Evolutionary conservation across 2,797 vertebrate species (phyloP).

Genomic region (Carapus acus): DNA sequence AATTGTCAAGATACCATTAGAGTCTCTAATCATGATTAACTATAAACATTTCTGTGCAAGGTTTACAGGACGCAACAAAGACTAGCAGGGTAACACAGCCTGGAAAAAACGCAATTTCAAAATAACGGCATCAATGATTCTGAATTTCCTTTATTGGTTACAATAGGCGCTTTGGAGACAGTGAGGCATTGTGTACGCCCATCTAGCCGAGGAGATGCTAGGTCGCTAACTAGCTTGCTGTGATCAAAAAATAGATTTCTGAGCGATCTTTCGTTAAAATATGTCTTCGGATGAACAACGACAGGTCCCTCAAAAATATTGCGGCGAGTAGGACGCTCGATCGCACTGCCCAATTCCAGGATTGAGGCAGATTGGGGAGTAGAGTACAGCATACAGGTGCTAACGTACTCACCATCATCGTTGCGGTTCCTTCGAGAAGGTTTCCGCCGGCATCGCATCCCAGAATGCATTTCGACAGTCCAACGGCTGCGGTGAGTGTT

Average conservation of each 20-base stretch:
- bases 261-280: constrained; percentile 17
- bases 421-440: constrained; percentile 71
- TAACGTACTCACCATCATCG: constrained; percentile 77
- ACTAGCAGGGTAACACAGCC: too few relatives aligned
- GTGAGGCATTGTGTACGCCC: constrained; percentile 56
- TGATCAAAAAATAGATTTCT: constrained; percentile 11
- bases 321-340: accelerated
- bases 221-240: constrained; percentile 43
- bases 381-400: constrained; percentile 4
- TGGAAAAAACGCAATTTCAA: too few relatives aligned
- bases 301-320: accelerated
- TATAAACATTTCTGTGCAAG: too few relatives aligned
- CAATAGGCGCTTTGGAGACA: constrained; percentile 4
- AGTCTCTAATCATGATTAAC: too few relatives aligned
- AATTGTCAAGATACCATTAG: too few relatives aligned
- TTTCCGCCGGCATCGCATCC: constrained; percentile 51
- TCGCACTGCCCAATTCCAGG: neutral
- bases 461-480: constrained; percentile 61
- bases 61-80: too few relatives aligned
- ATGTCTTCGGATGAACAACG: accelerated
- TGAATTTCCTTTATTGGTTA: too few relatives aligned
- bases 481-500: constrained; percentile 16
- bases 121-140: too few relatives aligned
- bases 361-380: constrained; percentile 54
- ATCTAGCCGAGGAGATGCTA: constrained; percentile 23